These are phyloP conservation scores for Drosophila virilis DNA, from an alignment of 1,140 invertebrate species.

Conservation along the genomic window DNA sequence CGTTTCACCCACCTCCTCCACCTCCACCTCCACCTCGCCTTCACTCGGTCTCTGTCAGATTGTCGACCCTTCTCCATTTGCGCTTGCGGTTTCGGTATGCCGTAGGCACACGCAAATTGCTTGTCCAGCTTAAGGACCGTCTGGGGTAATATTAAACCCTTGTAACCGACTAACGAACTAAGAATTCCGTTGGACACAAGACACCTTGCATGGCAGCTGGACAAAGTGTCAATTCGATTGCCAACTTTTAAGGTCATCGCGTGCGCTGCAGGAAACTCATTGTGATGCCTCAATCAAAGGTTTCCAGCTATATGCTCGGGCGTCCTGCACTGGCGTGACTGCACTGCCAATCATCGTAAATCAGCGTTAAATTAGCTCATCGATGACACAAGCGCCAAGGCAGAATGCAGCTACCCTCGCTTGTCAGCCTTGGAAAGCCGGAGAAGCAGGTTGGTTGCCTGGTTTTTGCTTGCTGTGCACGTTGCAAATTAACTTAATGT, in stretches of 20 bases:
- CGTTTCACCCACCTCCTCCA: too few species aligned
- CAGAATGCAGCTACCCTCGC: constrained; percentile 39
- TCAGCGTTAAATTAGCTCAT: constrained; percentile 74
- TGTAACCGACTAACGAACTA: constrained; percentile 27
- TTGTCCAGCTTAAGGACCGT: neutral
- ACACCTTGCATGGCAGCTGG: constrained; percentile 5
- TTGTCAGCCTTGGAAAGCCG: neutral
- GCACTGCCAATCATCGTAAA: constrained; percentile 70
- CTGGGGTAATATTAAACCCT: constrained; percentile 13
- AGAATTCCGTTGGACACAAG: neutral
- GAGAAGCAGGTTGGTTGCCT: neutral
- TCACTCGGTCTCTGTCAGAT: neutral
- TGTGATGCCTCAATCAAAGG: constrained; percentile 70
- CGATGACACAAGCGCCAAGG: constrained; percentile 41
- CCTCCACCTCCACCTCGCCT: neutral
- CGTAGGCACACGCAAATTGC: neutral
- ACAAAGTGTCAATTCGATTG: constrained; percentile 61
- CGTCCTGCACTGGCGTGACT: constrained; percentile 51
- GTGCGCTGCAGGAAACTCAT: constrained; percentile 43
- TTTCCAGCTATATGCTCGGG: neutral
- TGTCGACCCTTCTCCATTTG: neutral
- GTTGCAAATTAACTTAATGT: constrained; percentile 81
- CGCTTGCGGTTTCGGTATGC: neutral
- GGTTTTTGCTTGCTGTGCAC: constrained; percentile 58
- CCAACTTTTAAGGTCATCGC: constrained; percentile 51